phyloP scores from a whole-genome alignment of 1,140 invertebrate species.

The Tetramorium simillimum region DNA sequence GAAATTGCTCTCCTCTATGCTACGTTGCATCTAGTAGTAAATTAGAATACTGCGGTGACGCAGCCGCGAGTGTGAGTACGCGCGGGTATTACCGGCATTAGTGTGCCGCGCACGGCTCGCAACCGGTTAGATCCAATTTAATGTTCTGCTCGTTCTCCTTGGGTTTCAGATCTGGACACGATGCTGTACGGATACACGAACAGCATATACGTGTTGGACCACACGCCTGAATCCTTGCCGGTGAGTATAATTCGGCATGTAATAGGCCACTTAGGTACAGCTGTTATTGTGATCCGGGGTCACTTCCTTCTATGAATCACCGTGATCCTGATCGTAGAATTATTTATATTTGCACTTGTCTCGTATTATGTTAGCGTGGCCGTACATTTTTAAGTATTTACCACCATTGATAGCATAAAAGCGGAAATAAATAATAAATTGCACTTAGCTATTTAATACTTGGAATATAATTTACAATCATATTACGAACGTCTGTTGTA shows the following conservation, averaged over 20 bases:
- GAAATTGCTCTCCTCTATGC: slow-evolving; percentile 39
- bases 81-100: slow-evolving; percentile 53
- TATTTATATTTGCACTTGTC: not conserved
- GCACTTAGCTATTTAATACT: not conserved
- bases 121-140: slow-evolving; percentile 69
- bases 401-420: not conserved
- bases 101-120: slow-evolving; percentile 37
- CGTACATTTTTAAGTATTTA: not conserved
- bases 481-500: not conserved
- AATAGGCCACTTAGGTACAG: slow-evolving; percentile 50
- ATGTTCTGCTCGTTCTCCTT: slow-evolving; percentile 68
- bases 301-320: slow-evolving; percentile 20
- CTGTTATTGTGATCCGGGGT: slow-evolving; percentile 14
- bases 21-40: slow-evolving; percentile 29
- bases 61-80: slow-evolving; percentile 1
- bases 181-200: slow-evolving; percentile 85
- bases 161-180: slow-evolving; percentile 83
- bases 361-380: not conserved
- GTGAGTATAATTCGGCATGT: slow-evolving; percentile 76
- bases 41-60: slow-evolving; percentile 58
- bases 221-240: slow-evolving; percentile 81
- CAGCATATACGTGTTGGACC: slow-evolving; percentile 83
- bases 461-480: not conserved
- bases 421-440: not conserved
- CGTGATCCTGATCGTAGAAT: not conserved